Base-by-base conservation (phyloP, 2,797 vertebrate species). In the Xenentodon cancila region DNA sequence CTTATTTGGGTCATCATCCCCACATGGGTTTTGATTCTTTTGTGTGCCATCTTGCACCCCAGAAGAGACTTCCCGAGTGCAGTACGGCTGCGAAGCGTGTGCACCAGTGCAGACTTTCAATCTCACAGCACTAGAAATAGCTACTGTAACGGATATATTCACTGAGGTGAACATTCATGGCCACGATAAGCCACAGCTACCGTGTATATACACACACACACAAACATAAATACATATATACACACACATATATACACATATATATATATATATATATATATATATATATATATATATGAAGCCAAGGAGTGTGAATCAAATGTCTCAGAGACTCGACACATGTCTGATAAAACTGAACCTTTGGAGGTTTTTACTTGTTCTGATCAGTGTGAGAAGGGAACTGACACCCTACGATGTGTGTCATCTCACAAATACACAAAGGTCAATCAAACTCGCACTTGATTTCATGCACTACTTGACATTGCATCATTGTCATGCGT, bases 1-100 rank as follows among this genome's bases (percentile, higher is more conserved):
- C 43, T 40, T 65, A 71, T 84, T 72, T 59, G 75, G 81, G 78
- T 85, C 85, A 84, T 71, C 75, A 63, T 45, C 55, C 68, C 52
- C n/a, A 21, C 22, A 25, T 11, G 3, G 34, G 64, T 21, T 15
- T 58, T 57, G 49, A 61, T 18, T 70, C 46, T 59, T 66, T 57
- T 62, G 56, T 54, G 51, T 21, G 20, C 37, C 40, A 53, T 64
- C 0, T 37, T 37, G 59, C 53, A 25, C n/a, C 3, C 32, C 52
- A 71, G 68, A 74, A 47, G 52, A 70, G 60, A 56, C 21, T 19
- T 59, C 70, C 73, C 53, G 53, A 67, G 56, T n/a, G 2, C 66
- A 72, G 44, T 54, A 55, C 2, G 45, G 60, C 34, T 59, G 58
- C 45, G 59, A 61, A 72, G 53, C 25, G 50, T 75, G 81, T 65